Base-by-base conservation (phyloP, 2,888 invertebrate genomes). In the Noctuana brunneofusca region DNA sequence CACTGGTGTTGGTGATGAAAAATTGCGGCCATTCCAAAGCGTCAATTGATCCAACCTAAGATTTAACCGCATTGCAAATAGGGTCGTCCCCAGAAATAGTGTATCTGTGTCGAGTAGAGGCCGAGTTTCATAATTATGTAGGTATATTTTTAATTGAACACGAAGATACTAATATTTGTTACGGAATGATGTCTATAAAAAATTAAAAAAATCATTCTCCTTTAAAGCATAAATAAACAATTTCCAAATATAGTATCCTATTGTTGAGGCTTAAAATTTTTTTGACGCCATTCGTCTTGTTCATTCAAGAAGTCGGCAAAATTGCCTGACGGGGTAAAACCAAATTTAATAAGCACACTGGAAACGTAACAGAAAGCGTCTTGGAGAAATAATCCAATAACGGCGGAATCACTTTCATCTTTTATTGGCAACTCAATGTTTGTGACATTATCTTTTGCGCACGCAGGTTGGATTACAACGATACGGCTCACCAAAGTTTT, bases 331-430 rank as follows among this genome's bases (percentile, higher is more conserved):
- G 9, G 27, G 35, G n/a, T 3, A 3, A n/a, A n/a, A n/a, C 18
- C 12, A 46, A 22, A 20, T 55, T 20, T 27, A 30, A 57, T 46
- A 57, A 46, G n/a, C 24, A 16, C 56, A 57, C 20, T 30, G 22
- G n/a, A 30, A 57, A 46, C 48, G 14, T 30, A 46, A 30, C 32
- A 14, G n/a, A 30, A 18, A 22, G 14, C 14, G 32, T 58, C 20
- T 30, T 57, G 32, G 32, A 48, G 22, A 49, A 49, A 49, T 22
- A 49, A 49, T 35, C 35, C 24, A 49, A 58, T 58, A 58, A 22
- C 35, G 5, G 4, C 16, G 14, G 55, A 48, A 38, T 58, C 16
- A 41, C 11, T 30, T 35, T 20, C 6, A 1, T 35, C 2, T 14
- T 11, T 20, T 14, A 35, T 20, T 48, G 16, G 14, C 14, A 49